A percentile compares a stretch with the other conserved stretches of the same genome.
phyloP scores from a whole-genome alignment of 2,113 vertebrate genomes.

The Macaca mulatta region DNA sequence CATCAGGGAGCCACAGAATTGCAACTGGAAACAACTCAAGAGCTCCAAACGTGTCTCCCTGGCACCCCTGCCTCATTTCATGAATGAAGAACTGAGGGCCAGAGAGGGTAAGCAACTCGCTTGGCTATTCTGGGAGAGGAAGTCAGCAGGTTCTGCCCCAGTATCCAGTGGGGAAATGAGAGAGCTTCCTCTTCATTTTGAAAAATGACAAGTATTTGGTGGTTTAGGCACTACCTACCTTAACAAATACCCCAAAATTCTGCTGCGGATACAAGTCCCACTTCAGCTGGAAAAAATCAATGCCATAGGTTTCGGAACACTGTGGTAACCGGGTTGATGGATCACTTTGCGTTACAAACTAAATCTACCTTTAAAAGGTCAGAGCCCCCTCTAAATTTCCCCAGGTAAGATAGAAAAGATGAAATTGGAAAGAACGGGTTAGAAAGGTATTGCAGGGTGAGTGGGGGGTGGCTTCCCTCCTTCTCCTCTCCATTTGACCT shows the following conservation, averaged over 20 bases:
- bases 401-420: slow-evolving; percentile 30
- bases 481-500: not conserved
- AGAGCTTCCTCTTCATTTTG: not conserved
- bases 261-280: not conserved
- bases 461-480: not conserved
- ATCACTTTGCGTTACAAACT: slow-evolving; percentile 11
- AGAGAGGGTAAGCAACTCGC: not conserved
- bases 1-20: slow-evolving; percentile 5
- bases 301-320: not conserved
- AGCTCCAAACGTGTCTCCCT: not conserved
- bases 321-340: not conserved
- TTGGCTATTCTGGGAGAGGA: not conserved
- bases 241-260: not conserved
- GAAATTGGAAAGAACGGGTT: slow-evolving; percentile 31
- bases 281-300: slow-evolving; percentile 37
- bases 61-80: not conserved
- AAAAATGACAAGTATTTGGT: not conserved
- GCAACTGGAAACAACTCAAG: not conserved
- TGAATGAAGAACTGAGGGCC: not conserved
- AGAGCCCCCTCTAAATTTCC: not conserved
- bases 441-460: not conserved
- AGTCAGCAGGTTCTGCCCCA: not conserved
- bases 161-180: not conserved
- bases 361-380: slow-evolving; percentile 49
- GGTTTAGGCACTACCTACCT: not conserved